Conservation (phyloP, 2,113 vertebrate genomes). For the Pachycephala philippinensis region DNA sequence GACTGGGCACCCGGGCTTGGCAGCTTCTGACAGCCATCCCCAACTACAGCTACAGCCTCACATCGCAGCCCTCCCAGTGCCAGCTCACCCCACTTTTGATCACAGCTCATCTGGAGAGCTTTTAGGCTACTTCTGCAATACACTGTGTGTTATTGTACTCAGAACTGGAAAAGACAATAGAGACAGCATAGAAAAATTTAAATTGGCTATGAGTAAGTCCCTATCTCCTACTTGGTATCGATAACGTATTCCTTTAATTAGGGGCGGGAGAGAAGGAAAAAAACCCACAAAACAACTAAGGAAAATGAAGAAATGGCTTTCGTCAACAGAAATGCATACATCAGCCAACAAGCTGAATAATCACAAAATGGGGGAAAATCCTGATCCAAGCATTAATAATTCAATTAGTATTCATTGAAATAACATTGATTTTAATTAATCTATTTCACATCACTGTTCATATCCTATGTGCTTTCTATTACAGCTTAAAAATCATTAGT, state of each 20-base stretch:
- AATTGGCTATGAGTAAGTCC: slow-evolving; percentile 50
- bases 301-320: slow-evolving; percentile 69
- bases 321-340: slow-evolving; percentile 71
- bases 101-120: background rate
- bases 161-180: slow-evolving; percentile 35
- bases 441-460: slow-evolving; percentile 62
- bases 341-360: slow-evolving; percentile 66
- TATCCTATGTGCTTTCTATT: slow-evolving; percentile 49
- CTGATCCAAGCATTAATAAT: slow-evolving; percentile 72
- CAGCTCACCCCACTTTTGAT: background rate
- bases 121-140: background rate
- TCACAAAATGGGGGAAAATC: slow-evolving; percentile 55
- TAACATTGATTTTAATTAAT: slow-evolving; percentile 73
- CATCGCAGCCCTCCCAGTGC: rapidly evolving
- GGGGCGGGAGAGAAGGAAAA: slow-evolving; percentile 29
- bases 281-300: slow-evolving; percentile 38
- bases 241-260: slow-evolving; percentile 51
- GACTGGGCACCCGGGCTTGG: background rate
- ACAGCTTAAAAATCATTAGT: slow-evolving; percentile 46
- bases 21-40: background rate
- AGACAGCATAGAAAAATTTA: slow-evolving; percentile 52
- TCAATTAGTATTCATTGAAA: slow-evolving; percentile 71
- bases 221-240: slow-evolving; percentile 39
- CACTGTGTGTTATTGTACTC: slow-evolving; percentile 9
- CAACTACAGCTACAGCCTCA: background rate